phyloP scores from a whole-genome alignment of 2,113 vertebrate species.

The Sander vitreus region DNA sequence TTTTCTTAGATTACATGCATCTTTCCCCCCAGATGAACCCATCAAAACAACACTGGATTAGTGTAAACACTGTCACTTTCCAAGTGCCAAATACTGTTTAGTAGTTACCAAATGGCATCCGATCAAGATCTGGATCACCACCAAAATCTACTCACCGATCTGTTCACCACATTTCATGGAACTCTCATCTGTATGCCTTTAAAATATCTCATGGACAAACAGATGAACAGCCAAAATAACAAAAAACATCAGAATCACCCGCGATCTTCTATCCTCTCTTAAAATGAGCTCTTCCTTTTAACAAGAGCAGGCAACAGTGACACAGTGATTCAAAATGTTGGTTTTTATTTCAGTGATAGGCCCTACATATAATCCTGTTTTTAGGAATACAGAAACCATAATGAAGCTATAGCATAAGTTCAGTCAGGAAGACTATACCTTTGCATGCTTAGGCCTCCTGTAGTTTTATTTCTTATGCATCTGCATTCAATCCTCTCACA shows the following conservation, averaged over 20 bases:
- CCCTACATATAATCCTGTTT: neutral
- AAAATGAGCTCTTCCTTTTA: neutral
- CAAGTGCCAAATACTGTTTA: neutral
- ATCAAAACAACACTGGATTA: neutral
- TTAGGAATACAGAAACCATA: neutral
- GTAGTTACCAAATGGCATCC: neutral
- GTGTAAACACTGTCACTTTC: neutral
- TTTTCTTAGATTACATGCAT: constrained; percentile 27
- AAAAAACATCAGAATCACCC: neutral
- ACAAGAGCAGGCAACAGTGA: neutral
- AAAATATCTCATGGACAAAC: neutral
- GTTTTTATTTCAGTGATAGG: neutral
- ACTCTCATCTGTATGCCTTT: neutral
- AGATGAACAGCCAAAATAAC: neutral
- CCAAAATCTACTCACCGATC: neutral
- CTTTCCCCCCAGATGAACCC: neutral
- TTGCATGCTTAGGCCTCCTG: too few species aligned
- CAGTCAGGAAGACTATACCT: too few species aligned
- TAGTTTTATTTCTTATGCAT: too few species aligned
- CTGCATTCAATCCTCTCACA: too few species aligned
- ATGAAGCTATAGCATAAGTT: too few species aligned
- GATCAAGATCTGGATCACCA: neutral
- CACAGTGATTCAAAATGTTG: neutral
- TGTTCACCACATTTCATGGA: neutral
- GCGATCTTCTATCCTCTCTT: neutral